phyloP scores from a whole-genome alignment of 2,797 vertebrate genomes.

The Tolypeutes matacus region DNA sequence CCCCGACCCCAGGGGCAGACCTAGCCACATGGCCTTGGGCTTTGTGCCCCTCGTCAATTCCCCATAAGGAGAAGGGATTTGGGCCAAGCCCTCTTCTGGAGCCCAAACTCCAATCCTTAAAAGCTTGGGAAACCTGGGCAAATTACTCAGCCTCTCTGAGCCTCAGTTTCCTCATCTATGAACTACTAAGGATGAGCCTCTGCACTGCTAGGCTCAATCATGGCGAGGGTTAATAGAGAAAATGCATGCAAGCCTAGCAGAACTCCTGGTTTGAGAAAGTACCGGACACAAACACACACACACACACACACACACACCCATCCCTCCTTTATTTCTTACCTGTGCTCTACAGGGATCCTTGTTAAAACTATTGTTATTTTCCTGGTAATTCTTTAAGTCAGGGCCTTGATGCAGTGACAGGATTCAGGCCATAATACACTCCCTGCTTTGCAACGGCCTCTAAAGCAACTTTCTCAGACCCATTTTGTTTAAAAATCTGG shows the following conservation, averaged over 20 bases:
- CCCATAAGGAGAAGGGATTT: neutral
- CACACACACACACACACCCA: neutral
- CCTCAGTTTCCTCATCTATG: neutral
- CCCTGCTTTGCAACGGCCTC: neutral
- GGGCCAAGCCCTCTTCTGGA: neutral
- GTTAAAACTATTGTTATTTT: neutral
- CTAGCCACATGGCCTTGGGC: neutral
- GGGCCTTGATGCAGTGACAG: neutral
- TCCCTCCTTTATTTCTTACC: neutral
- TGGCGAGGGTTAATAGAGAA: neutral
- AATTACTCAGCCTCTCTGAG: too few species aligned
- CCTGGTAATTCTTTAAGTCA: neutral
- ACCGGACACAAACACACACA: neutral
- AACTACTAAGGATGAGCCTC: neutral
- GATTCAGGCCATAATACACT: neutral
- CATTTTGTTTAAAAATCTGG: neutral
- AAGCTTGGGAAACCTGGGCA: neutral
- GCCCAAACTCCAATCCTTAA: neutral
- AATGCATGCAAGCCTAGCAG: neutral
- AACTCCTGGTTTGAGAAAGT: neutral
- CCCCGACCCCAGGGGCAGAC: neutral
- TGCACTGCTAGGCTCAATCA: accelerated
- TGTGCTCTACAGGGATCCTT: neutral
- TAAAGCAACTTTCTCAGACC: neutral
- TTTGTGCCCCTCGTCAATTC: neutral